A percentile compares a stretch with the other conserved stretches of the same genome.
Conservation (phyloP, 2,113 vertebrate species). For the Centropus unirufus region DNA sequence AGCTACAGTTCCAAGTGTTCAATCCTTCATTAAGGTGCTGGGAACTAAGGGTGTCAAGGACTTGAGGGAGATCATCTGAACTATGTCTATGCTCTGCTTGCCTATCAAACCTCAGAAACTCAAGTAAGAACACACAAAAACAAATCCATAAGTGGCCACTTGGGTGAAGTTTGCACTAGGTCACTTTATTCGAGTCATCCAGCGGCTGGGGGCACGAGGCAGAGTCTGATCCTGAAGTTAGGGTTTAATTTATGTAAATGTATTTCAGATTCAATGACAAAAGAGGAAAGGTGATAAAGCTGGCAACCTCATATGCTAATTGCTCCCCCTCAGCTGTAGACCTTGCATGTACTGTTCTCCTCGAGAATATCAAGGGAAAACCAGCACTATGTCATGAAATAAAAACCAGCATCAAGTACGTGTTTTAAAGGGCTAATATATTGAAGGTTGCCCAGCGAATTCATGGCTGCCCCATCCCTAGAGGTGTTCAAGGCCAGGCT, state of each 20-base stretch:
- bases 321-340: neutral
- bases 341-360: neutral
- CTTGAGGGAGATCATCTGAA: neutral
- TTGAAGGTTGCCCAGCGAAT: no score
- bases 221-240: neutral
- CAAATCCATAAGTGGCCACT: neutral
- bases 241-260: neutral
- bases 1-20: neutral
- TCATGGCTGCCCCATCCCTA: no score
- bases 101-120: neutral
- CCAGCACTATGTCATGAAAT: neutral
- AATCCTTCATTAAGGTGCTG: neutral
- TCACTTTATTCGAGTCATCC: neutral
- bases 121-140: neutral
- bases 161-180: neutral
- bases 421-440: neutral
- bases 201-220: neutral
- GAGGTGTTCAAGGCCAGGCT: no score
- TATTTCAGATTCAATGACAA: neutral
- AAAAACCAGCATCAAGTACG: neutral
- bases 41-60: neutral
- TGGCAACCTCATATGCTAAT: neutral
- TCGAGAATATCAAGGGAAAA: neutral
- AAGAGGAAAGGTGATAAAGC: fast-evolving
- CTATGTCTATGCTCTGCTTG: neutral